phyloP scores from a whole-genome alignment of 2,113 vertebrate species.

The Gracilinanus agilis region DNA sequence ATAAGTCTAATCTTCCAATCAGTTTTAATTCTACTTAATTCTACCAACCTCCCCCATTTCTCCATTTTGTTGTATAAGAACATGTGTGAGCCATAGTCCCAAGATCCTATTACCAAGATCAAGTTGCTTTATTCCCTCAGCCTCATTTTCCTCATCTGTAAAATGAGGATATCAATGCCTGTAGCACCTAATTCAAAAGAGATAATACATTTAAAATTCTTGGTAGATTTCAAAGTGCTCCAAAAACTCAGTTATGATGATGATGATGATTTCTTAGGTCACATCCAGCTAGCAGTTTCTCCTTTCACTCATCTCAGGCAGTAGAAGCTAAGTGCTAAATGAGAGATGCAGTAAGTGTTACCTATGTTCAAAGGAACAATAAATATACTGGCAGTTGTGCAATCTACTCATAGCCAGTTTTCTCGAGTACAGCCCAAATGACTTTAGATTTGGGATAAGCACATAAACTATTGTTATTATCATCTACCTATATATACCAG shows the following conservation, averaged over 20 bases:
- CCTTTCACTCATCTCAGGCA: not conserved
- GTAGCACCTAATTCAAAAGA: not conserved
- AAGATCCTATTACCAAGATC: not conserved
- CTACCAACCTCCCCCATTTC: not conserved
- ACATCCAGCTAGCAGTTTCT: not conserved
- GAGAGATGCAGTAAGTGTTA: constrained; percentile 2
- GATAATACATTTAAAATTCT: not conserved
- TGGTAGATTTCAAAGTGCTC: not conserved
- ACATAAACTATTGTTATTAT: not conserved
- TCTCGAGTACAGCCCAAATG: not conserved
- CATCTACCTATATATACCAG: not conserved
- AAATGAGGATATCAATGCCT: not conserved
- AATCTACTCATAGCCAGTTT: not conserved
- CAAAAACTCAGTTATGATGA: not conserved
- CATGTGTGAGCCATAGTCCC: not conserved
- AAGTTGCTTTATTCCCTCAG: not conserved
- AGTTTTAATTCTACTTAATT: not conserved
- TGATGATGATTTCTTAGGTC: not conserved
- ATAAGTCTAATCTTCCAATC: not conserved
- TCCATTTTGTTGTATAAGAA: not conserved
- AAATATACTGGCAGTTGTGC: not conserved
- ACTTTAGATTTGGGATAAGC: not conserved
- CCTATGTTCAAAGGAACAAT: not conserved
- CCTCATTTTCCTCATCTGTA: not conserved
- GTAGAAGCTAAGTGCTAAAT: not conserved